These are phyloP conservation scores for Heliconius charithonia DNA, from an alignment of 2,888 invertebrate genomes.

Conservation along the genomic window DNA sequence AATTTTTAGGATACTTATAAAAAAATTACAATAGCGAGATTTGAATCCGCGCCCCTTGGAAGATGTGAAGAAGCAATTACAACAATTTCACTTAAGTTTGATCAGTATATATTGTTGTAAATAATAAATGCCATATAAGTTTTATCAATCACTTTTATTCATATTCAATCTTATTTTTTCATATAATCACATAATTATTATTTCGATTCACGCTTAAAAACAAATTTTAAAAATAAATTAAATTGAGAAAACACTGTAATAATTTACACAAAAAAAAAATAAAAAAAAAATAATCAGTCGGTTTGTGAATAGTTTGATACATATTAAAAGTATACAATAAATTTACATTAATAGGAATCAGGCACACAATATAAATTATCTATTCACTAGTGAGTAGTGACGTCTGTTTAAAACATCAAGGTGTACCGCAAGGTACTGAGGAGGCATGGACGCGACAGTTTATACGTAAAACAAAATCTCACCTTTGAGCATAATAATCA, in stretches of 20 bases:
- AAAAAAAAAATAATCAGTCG: too few relatives aligned
- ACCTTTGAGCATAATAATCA: constrained; percentile 79
- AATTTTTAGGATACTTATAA: too few relatives aligned
- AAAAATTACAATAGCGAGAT: too few relatives aligned
- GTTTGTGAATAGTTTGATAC: constrained; percentile 80
- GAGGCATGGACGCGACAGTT: constrained; percentile 56
- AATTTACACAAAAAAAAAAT: constrained; percentile 74
- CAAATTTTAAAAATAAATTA: constrained; percentile 79
- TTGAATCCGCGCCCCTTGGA: too few relatives aligned
- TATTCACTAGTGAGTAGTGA: constrained; percentile 73
- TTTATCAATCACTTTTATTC: constrained; percentile 74
- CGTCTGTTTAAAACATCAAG: constrained; percentile 56
- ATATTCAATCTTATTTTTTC: constrained; percentile 80
- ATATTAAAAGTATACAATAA: constrained; percentile 78
- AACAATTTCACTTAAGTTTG: background rate
- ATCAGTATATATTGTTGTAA: constrained; percentile 5
- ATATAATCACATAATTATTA: constrained; percentile 83
- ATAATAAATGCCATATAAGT: constrained; percentile 13
- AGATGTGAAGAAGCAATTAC: too few relatives aligned
- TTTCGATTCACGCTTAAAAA: constrained; percentile 81
- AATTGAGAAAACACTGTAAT: constrained; percentile 79
- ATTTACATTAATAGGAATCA: constrained; percentile 83
- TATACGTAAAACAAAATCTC: constrained; percentile 73
- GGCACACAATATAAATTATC: constrained; percentile 74
- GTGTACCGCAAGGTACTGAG: constrained; percentile 53